phyloP scores from a whole-genome alignment of 2,888 invertebrate genomes.

The Thereva nobilitata region DNA sequence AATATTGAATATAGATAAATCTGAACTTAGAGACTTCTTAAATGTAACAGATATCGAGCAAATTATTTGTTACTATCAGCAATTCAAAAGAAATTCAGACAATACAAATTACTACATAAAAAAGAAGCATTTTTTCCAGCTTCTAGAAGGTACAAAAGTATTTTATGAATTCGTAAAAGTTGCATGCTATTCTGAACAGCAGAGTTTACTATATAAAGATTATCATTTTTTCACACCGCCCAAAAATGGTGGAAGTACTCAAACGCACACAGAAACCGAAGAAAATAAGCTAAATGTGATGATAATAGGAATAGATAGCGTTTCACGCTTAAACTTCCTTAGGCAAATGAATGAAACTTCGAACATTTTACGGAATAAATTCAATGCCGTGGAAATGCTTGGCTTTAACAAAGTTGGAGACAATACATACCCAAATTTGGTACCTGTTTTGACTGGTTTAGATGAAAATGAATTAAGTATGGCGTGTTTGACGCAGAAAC shows the following conservation, averaged over 20 bases:
- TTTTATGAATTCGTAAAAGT: slow-evolving; percentile 71
- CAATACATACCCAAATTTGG: slow-evolving; percentile 90
- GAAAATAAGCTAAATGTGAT: slow-evolving; percentile 66
- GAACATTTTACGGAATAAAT: slow-evolving; percentile 61
- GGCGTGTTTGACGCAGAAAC: slow-evolving; percentile 65
- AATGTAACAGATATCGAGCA: slow-evolving; percentile 48
- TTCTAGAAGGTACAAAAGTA: slow-evolving; percentile 45
- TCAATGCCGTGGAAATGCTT: slow-evolving; percentile 74
- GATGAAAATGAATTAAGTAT: slow-evolving; percentile 67
- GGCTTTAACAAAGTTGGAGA: slow-evolving; percentile 95
- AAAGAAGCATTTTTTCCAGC: slow-evolving; percentile 45
- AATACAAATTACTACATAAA: slow-evolving; percentile 46
- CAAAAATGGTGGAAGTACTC: slow-evolving; percentile 44
- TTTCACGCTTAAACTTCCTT: slow-evolving; percentile 83
- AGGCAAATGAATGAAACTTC: slow-evolving; percentile 79
- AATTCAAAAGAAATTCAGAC: slow-evolving; percentile 50
- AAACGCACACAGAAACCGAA: background rate
- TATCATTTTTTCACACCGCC: slow-evolving; percentile 60
- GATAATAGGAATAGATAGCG: slow-evolving; percentile 81
- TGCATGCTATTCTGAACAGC: slow-evolving; percentile 61
- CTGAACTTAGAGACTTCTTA: slow-evolving; percentile 48
- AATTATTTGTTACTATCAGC: slow-evolving; percentile 51
- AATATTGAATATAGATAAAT: slow-evolving; percentile 49
- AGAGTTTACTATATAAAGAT: slow-evolving; percentile 66
- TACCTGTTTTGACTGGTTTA: slow-evolving; percentile 77